Evolutionary conservation across 2,888 invertebrate genomes (phyloP).

Genomic region (Yponomeuta plumbellus): DNA sequence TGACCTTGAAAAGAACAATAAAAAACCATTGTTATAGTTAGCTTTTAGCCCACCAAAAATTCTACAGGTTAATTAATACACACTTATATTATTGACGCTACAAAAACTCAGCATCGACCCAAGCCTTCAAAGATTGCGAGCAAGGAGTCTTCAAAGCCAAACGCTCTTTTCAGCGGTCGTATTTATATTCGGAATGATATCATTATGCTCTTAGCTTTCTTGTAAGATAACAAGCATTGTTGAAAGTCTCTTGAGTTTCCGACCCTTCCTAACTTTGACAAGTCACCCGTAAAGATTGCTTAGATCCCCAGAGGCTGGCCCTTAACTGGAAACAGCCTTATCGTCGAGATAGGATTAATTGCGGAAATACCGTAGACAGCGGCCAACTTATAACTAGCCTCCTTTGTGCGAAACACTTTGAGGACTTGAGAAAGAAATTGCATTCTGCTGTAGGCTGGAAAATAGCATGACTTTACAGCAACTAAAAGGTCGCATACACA

Average conservation of each 20-base stretch:
- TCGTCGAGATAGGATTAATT: conserved; percentile 71
- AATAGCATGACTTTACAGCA: not conserved
- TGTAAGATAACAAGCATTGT: conserved; percentile 76
- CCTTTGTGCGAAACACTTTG: conserved; percentile 31
- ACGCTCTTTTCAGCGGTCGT: not conserved
- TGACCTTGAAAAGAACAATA: too few relatives aligned
- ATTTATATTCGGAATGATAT: conserved; percentile 62
- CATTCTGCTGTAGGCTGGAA: not conserved
- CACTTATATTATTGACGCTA: not conserved
- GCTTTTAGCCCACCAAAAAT: too few relatives aligned
- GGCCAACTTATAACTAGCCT: conserved; percentile 60
- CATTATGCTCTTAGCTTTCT: conserved; percentile 70
- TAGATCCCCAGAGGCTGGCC: conserved; percentile 70
- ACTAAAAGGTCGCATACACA: too few relatives aligned
- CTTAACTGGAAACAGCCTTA: conserved; percentile 72
- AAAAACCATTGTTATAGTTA: too few relatives aligned
- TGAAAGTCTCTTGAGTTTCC: conserved; percentile 71
- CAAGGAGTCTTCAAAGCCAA: not conserved
- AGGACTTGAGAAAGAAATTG: not conserved
- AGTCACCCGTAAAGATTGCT: conserved; percentile 76
- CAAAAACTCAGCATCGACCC: too few relatives aligned
- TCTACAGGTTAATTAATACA: too few relatives aligned
- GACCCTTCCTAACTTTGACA: conserved; percentile 75
- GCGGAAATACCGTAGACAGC: conserved; percentile 69
- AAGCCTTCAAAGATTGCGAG: not conserved